Conservation (phyloP, 92 coral and sea anemone genomes). For the Parazoanthus swiftii region DNA sequence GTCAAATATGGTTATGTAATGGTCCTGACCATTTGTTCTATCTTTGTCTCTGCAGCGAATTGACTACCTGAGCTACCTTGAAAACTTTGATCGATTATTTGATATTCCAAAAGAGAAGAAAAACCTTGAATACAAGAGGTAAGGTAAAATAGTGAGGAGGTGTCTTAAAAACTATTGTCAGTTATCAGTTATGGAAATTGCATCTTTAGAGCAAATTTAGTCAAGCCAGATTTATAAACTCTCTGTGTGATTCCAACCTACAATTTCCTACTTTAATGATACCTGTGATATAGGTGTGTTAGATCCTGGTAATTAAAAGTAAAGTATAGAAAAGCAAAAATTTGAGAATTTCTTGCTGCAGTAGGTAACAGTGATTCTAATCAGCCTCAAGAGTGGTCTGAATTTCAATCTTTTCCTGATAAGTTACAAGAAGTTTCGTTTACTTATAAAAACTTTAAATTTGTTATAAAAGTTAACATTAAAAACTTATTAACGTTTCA, state of each 20-base stretch:
- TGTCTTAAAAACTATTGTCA: not conserved
- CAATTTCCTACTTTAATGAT: too few relatives aligned
- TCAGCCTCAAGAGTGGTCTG: not conserved
- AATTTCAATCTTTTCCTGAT: not conserved
- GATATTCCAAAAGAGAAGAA: conserved; percentile 98
- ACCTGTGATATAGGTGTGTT: too few relatives aligned
- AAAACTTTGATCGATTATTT: conserved; percentile 93
- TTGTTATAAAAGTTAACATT: too few relatives aligned
- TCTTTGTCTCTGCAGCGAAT: conserved; percentile 53
- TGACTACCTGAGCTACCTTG: conserved; percentile 90
- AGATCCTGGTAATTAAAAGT: too few relatives aligned
- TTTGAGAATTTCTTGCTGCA: too few relatives aligned
- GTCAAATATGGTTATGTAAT: too few relatives aligned
- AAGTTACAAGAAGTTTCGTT: too few relatives aligned
- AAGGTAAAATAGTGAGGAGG: not conserved
- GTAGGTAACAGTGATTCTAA: too few relatives aligned
- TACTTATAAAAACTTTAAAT: too few relatives aligned
- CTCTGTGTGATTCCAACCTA: not conserved
- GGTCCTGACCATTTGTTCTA: too few relatives aligned
- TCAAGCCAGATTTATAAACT: not conserved
- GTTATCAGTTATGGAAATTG: not conserved
- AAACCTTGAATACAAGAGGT: conserved; percentile 94
- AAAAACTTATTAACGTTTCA: too few relatives aligned
- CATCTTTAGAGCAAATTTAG: not conserved
- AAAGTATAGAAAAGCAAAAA: too few relatives aligned